Evolutionary conservation across 2,888 invertebrate genomes (phyloP).

Genomic region (Sarcophaga subvicina): DNA sequence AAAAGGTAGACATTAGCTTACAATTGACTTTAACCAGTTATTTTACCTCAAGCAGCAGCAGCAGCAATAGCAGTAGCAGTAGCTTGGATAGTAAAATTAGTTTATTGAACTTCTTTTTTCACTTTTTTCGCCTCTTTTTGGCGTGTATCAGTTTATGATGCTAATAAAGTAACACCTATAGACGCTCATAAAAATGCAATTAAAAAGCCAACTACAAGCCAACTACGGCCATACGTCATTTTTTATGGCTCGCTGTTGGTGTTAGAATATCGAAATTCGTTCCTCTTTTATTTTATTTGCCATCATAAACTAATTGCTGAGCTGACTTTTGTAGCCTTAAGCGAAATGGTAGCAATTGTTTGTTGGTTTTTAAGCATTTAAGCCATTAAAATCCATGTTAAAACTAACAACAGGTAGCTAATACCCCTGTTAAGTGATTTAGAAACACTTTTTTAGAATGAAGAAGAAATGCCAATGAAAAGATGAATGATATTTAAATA

Average conservation of each 20-base stretch:
- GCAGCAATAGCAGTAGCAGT: not conserved
- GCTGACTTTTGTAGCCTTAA: not conserved
- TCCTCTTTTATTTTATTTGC: not conserved
- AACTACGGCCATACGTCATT: too few species aligned
- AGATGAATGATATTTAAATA: too few species aligned
- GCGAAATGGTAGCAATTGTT: not conserved
- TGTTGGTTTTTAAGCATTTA: not conserved
- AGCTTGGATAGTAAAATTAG: not conserved
- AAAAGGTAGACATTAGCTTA: too few species aligned
- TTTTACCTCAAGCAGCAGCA: not conserved
- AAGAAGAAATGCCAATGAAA: too few species aligned
- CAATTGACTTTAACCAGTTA: not conserved
- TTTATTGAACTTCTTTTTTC: slow-evolving; percentile 26
- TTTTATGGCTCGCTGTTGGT: not conserved
- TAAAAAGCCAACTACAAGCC: not conserved
- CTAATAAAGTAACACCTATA: slow-evolving; percentile 13
- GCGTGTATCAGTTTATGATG: slow-evolving; percentile 23
- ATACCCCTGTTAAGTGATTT: too few species aligned
- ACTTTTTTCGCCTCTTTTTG: too few species aligned
- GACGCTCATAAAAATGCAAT: not conserved
- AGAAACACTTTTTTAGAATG: too few species aligned
- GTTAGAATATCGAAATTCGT: not conserved
- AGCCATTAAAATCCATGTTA: not conserved
- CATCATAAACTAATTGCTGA: slow-evolving; percentile 2
- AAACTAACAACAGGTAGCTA: too few species aligned